Evolutionary conservation across 2,113 vertebrate species (phyloP), one percentile per base, ranked within the genome.

Genomic region (Sapayoa aenigma): DNA sequence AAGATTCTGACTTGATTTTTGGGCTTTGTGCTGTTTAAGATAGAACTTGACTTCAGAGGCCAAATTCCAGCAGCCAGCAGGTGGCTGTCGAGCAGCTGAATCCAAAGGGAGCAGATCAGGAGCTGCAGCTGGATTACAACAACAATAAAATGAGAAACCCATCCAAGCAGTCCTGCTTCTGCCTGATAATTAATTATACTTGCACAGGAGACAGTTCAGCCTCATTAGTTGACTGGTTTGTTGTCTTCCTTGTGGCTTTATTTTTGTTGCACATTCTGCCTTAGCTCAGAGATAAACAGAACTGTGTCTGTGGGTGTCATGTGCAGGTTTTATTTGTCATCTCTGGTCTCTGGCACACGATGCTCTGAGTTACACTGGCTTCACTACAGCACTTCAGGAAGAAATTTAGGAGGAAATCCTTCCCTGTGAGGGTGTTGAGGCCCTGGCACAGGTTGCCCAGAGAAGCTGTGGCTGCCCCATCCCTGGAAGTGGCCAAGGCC

Each of bases 51-150:
- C 72, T 91, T 79, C 42, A 27, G 65, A 59, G 52, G 46, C 67
- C 37, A 4, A 4, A 14, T 49, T 44, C 15, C n/a, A 12, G 74
- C 53, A 92, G 55, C 73, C 94, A 94, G 94, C 96, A 97, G 96
- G 59, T 96, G 96, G 94, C 94, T 92, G 88, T 94, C 87, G 58
- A 79, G 84, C 66, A 86, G 85, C 62, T 92, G 50, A 22, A 5
- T 75, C 15, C 25, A 69, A 41, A 18, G 56, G 10, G 50, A 79
- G 59, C 59, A 30, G 66, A 19, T 53, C 37, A 5, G 53, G 50
- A 94, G 72, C 86, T 72, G 84, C 84, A 76, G 21, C 80, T 79
- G 89, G 55, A 24, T 67, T 11, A 9, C 31, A 52, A 0, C 69
- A 78, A 5, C 53, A 80, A 24, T 12, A 23, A 68, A 41, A 49